phyloP scores from a whole-genome alignment of 2,888 invertebrate genomes.

The Sicus ferrugineus region DNA sequence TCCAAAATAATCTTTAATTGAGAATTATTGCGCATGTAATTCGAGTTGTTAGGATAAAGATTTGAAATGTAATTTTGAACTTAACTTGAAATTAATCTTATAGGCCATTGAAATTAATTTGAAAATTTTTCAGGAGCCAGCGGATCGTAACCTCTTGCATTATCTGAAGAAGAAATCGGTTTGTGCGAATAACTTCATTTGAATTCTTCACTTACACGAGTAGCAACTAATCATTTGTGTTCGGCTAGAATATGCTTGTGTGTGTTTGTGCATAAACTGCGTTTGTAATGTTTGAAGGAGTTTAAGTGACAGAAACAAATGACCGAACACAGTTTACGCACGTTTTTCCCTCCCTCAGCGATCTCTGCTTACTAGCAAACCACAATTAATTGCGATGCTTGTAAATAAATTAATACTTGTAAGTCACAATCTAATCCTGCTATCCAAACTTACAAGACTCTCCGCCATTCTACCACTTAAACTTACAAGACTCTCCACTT shows the following conservation, averaged over 20 bases:
- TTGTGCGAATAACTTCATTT: constrained; percentile 39
- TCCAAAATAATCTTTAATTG: no score
- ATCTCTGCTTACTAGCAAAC: not conserved
- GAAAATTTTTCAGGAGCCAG: constrained; percentile 53
- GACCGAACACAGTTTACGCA: not conserved
- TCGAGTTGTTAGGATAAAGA: no score
- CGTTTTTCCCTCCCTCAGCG: not conserved
- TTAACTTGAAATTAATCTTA: no score
- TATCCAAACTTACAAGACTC: not conserved
- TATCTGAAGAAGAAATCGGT: constrained; percentile 60
- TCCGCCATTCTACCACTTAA: not conserved
- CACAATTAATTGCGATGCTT: constrained; percentile 22
- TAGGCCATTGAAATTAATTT: no score
- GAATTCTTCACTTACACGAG: not conserved
- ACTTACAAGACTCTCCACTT: no score
- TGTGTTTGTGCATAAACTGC: not conserved
- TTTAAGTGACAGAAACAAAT: constrained; percentile 5
- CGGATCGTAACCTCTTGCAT: constrained; percentile 59
- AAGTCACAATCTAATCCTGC: not conserved
- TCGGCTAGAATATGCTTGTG: not conserved
- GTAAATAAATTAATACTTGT: not conserved
- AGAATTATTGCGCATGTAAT: no score
- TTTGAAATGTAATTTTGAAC: no score
- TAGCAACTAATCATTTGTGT: not conserved
- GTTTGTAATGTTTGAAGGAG: not conserved